Conservation (phyloP, 2,113 vertebrate species). For the Crotalus tigris region DNA sequence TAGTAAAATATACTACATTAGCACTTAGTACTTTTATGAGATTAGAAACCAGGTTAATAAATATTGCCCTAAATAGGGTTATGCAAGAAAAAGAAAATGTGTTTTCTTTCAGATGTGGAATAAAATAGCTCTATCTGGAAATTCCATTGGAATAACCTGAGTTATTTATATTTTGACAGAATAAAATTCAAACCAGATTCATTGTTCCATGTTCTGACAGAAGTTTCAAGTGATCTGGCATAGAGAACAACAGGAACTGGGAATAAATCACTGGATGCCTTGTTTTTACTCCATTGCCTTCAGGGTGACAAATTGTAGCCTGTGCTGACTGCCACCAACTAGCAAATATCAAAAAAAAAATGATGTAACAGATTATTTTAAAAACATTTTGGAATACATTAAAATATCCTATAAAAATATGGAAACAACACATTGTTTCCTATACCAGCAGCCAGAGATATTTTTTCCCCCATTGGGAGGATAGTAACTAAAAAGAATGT, state of each 20-base stretch:
- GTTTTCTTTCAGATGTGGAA: neutral
- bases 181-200: neutral
- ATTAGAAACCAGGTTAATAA: neutral
- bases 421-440: neutral
- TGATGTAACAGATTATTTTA: neutral
- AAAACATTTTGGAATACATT: neutral
- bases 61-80: neutral
- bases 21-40: neutral
- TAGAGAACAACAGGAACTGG: neutral
- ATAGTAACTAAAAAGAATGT: neutral
- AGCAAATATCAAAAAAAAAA: neutral
- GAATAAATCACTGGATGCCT: neutral
- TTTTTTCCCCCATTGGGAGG: neutral
- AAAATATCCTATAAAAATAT: neutral
- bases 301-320: neutral
- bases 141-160: neutral
- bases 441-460: neutral
- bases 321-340: neutral
- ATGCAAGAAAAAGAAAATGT: neutral
- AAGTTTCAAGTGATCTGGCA: neutral
- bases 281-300: neutral
- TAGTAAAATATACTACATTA: neutral
- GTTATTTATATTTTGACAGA: neutral
- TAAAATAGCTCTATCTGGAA: neutral
- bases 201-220: neutral